phyloP scores from a whole-genome alignment of 2,113 vertebrate species.

The Grammomys dolichurus region DNA sequence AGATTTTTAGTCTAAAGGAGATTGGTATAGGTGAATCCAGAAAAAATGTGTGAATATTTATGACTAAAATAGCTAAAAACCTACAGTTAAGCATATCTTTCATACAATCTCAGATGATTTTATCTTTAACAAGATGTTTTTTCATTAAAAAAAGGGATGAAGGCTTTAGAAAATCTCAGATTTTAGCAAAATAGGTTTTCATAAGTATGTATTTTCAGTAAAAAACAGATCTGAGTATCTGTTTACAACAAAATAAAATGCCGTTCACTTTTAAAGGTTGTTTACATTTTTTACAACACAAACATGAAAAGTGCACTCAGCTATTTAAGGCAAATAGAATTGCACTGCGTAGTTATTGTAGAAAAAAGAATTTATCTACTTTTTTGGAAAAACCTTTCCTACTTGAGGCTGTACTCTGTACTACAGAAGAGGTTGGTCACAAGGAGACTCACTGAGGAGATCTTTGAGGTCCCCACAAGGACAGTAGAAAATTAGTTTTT shows the following conservation, averaged over 20 bases:
- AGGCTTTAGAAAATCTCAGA: not conserved
- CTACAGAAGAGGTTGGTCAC: not conserved
- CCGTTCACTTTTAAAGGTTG: not conserved
- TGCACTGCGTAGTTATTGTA: not conserved
- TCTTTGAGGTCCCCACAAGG: not conserved
- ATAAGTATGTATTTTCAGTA: not conserved
- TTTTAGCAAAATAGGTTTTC: not conserved
- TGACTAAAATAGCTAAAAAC: not conserved
- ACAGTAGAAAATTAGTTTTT: not conserved
- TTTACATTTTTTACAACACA: not conserved
- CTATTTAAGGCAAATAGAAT: not conserved
- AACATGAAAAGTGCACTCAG: not conserved
- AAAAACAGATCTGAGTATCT: not conserved
- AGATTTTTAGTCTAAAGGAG: not conserved
- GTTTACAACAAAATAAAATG: constrained; percentile 16
- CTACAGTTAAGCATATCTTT: not conserved
- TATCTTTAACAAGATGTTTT: not conserved
- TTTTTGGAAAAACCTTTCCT: not conserved
- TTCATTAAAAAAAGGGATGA: not conserved
- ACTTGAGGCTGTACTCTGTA: not conserved
- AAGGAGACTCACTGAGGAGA: not conserved
- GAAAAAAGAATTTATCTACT: not conserved
- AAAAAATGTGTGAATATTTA: not conserved
- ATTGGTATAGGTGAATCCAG: too few relatives aligned
- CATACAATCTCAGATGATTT: not conserved